Evolutionary conservation across 2,797 vertebrate genomes (phyloP).

Genomic region (Tangara arthus): DNA sequence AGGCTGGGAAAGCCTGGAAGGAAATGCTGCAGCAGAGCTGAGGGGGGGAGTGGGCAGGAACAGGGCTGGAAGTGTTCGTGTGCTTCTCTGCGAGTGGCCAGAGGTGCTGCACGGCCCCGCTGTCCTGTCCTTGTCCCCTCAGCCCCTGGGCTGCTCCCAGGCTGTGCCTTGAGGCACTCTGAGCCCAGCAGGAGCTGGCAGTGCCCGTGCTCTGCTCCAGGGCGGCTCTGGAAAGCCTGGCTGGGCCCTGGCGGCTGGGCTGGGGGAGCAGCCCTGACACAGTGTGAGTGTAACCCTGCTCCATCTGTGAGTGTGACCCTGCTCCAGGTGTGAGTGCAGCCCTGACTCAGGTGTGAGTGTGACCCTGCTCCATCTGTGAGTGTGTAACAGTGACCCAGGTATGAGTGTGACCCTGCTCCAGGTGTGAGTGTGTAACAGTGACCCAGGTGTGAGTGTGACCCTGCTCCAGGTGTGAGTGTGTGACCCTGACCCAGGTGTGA

Average conservation of each 20-base stretch:
- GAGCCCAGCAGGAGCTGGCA: no score
- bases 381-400: no score
- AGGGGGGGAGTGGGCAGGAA: background rate
- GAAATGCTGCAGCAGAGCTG: background rate
- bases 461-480: no score
- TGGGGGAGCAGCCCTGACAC: background rate
- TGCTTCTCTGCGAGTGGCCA: background rate
- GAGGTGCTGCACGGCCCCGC: background rate
- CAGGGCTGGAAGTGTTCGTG: background rate
- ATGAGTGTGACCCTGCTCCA: no score
- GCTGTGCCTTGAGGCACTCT: background rate
- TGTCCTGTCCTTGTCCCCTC: background rate
- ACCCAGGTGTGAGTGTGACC: accelerated
- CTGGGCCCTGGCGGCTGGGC: background rate
- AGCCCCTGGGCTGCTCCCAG: accelerated
- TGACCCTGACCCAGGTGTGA: background rate
- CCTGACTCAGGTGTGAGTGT: background rate
- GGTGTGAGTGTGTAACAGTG: background rate
- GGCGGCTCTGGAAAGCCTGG: background rate
- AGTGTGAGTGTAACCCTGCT: no score
- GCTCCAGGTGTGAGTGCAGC: accelerated
- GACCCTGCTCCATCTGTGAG: no score
- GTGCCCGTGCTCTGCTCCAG: no score
- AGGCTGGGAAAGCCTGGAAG: background rate
- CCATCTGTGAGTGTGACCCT: no score